Percentiles rank a stretch among this genome's conserved stretches.
phyloP scores from a whole-genome alignment of 2,888 invertebrate species.

The Euphydryas editha region DNA sequence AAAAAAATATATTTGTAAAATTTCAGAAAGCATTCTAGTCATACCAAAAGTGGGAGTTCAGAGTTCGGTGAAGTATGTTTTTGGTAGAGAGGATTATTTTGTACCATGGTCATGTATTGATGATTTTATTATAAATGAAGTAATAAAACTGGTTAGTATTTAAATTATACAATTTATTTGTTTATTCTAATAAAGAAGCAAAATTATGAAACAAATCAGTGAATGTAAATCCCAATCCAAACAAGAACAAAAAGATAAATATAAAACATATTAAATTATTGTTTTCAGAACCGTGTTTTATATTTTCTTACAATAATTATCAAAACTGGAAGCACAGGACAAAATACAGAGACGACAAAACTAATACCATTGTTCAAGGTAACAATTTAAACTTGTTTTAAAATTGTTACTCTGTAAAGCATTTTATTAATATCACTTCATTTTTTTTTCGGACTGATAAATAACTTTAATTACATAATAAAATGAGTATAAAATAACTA shows the following conservation, averaged over 20 bases:
- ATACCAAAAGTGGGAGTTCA: conserved; percentile 77
- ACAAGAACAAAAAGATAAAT: background rate
- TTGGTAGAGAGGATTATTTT: conserved; percentile 67
- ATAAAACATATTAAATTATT: background rate
- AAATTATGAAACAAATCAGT: too few relatives aligned
- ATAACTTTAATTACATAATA: too few relatives aligned
- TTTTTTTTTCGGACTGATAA: too few relatives aligned
- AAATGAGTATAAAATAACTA: too few relatives aligned
- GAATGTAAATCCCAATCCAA: too few relatives aligned
- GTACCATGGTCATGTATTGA: conserved; percentile 73
- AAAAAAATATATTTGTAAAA: background rate
- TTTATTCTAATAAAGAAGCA: background rate
- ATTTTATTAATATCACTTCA: background rate
- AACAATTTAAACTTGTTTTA: too few relatives aligned
- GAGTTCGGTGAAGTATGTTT: conserved; percentile 72
- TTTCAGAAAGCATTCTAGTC: conserved; percentile 71
- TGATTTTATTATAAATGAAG: conserved; percentile 80
- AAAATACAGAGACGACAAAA: conserved; percentile 54
- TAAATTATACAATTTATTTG: background rate
- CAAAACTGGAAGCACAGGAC: conserved; percentile 51
- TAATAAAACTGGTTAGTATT: conserved; percentile 68
- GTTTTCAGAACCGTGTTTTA: conserved; percentile 74
- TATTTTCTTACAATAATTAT: conserved; percentile 69
- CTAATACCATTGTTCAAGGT: conserved; percentile 75
- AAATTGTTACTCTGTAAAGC: too few relatives aligned